A percentile compares a stretch with the other conserved stretches of the same genome.
Evolutionary conservation across 1,140 invertebrate genomes (phyloP).

Genomic region (Littorina saxatilis): DNA sequence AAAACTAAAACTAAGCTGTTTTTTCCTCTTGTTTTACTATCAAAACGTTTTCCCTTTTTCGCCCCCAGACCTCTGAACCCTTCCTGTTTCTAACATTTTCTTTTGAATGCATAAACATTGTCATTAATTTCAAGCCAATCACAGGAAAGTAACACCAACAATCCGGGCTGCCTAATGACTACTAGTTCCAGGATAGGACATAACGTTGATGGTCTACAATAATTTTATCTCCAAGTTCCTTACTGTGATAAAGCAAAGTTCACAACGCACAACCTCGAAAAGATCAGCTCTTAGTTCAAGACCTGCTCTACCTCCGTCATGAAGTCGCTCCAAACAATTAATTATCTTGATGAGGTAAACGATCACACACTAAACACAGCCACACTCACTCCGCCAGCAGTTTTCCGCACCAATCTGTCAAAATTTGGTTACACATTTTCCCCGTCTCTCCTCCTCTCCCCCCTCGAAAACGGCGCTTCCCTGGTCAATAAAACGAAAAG

Average conservation of each 20-base stretch:
- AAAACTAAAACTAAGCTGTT: too few relatives aligned
- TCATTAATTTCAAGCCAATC: not conserved
- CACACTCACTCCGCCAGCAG: constrained; percentile 1
- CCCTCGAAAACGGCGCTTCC: not conserved
- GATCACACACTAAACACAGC: constrained; percentile 19
- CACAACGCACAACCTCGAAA: constrained; percentile 10
- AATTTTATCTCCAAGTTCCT: not conserved
- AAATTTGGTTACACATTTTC: too few relatives aligned
- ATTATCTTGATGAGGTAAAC: constrained; percentile 13
- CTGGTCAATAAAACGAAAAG: not conserved
- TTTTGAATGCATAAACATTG: not conserved
- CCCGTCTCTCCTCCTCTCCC: not conserved
- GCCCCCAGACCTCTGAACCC: not conserved
- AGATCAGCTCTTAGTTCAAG: not conserved
- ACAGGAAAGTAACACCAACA: not conserved
- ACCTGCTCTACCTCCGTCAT: not conserved
- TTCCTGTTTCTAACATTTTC: not conserved
- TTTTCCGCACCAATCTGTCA: not conserved
- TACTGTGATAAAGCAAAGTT: not conserved
- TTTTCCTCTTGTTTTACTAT: not conserved
- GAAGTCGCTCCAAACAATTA: not conserved
- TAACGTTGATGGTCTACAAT: too few relatives aligned
- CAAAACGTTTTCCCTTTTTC: not conserved
- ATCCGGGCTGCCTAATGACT: too few relatives aligned
- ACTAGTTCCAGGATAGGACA: too few relatives aligned